Evolutionary conservation across 2,888 invertebrate species (phyloP), one percentile per base, ranked within the genome.

Genomic region (Patella depressa): DNA sequence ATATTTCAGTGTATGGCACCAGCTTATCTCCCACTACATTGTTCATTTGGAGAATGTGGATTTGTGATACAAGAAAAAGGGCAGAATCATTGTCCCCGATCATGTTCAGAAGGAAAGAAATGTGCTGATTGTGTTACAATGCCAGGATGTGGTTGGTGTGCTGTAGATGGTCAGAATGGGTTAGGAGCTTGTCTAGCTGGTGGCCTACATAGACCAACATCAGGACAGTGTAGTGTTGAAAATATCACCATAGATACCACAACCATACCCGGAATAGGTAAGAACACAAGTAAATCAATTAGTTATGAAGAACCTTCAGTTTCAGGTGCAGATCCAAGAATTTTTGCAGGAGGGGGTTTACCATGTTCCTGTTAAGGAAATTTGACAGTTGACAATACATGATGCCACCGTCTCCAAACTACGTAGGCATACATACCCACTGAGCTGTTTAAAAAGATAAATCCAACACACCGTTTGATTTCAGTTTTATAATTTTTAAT

Each of bases 131-230:
- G 98, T 89, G 92, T 98, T 72, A 94, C 95, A 82, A 95, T 96
- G 87, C 96, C 97, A 0, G 96, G 96, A 87, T 98, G 98, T 89
- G 98, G 98, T 14, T 98, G 98, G 98, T 98, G 98, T 91, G 95
- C 97, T 0, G 86, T 89, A 45, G 89, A 89, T 3, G 72, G 95
- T 94, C 88, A 82, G 75, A 88, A 89, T 76, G 94, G 94, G 0
- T 85, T 90, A 77, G 98, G 98, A n/a, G 94, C 96, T 7, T 98
- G 98, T 86, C 95, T 96, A 0, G 95, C 96, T 90, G 98, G 97
- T 0, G 96, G 96, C 0, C 94, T 95, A 74, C 93, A 93, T 82
- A 93, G 93, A 7, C 94, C 94, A 53, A 74, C 78, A 0, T 71
- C 55, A 3, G 83, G 86, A 3, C 79, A 77, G n/a, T 88, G 87